Evolutionary conservation across 1,140 invertebrate species (phyloP), one percentile per base, ranked within the genome.

Genomic region (Fopius arisanus): DNA sequence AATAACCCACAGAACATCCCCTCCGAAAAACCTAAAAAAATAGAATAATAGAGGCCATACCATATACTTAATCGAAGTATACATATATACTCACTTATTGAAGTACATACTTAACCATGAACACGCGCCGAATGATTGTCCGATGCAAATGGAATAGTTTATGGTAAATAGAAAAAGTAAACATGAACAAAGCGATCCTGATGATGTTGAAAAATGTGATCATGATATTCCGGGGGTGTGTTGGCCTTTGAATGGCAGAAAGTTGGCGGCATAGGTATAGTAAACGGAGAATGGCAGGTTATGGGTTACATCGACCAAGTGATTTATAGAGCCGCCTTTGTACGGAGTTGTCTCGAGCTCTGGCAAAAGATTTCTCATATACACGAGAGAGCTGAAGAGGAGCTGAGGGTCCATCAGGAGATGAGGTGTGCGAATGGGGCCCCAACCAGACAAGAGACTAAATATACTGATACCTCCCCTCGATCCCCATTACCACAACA

Each of bases 271-370:
- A 19, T 51, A 51, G 5, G 26, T 21, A 23, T 59, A 59, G 19
- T 26, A 28, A 59, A 59, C 14, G 3, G 19, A 59, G 19, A 59
- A 14, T 10, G 19, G 54, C 54, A 28, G 10, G 54, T 65, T 65
- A 26, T 54, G 28, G 28, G 29, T 62, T 37, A 69, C 70, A 70
- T 65, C 63, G 43, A 51, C 54, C 33, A 37, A 59, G 74, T 78
- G 77, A 78, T 79, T 78, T 79, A 79, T 79, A 78, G 78, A 79
- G 76, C 78, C 78, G 78, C 77, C 78, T 79, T 79, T 79, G 77
- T 79, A 74, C 75, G 16, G 70, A 37, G 3, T 79, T 79, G 77
- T 79, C 72, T 73, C 26, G 70, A 37, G 3, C 21, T 74, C 77
- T 69, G 72, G 63, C 19, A 71, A 29, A 71, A 71, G 19, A 71